These are phyloP conservation scores for Adrianichthys oophorus DNA, from an alignment of 2,797 vertebrate species.

Conservation along the genomic window DNA sequence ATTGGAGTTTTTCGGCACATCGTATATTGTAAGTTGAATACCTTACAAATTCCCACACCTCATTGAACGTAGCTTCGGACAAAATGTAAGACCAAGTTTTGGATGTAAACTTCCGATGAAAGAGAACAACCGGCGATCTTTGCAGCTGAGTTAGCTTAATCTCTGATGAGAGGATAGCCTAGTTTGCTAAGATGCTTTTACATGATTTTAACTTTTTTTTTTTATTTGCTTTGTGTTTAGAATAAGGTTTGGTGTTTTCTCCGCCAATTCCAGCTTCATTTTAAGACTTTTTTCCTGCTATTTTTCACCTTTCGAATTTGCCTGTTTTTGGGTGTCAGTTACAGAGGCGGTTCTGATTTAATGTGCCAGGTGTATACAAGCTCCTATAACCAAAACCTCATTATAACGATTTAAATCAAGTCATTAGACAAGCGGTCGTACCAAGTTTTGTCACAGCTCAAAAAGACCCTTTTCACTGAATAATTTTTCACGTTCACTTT, in stretches of 20 bases:
- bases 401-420: too few species aligned
- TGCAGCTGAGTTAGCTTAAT: constrained; percentile 37
- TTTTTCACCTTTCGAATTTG: too few species aligned
- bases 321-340: too few species aligned
- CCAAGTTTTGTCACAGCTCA: too few species aligned
- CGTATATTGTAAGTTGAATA: constrained; percentile 42
- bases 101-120: constrained; percentile 24
- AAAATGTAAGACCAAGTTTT: neutral
- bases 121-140: constrained; percentile 14
- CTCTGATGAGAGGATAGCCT: constrained; percentile 35
- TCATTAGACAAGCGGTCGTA: too few species aligned
- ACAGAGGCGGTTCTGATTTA: too few species aligned
- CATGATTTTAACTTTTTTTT: neutral
- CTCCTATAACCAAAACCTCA: too few species aligned
- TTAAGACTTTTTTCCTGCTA: too few species aligned
- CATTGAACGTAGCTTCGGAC: neutral
- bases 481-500: neutral
- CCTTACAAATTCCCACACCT: fast-evolving
- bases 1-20: constrained; percentile 8
- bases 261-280: too few species aligned
- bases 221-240: neutral
- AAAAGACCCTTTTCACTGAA: too few species aligned
- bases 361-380: too few species aligned
- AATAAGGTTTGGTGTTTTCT: too few species aligned
- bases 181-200: constrained; percentile 19